A percentile compares a stretch with the other conserved stretches of the same genome.
Evolutionary conservation across 2,888 invertebrate species (phyloP).

Genomic region (Digitonthophagus gazella): DNA sequence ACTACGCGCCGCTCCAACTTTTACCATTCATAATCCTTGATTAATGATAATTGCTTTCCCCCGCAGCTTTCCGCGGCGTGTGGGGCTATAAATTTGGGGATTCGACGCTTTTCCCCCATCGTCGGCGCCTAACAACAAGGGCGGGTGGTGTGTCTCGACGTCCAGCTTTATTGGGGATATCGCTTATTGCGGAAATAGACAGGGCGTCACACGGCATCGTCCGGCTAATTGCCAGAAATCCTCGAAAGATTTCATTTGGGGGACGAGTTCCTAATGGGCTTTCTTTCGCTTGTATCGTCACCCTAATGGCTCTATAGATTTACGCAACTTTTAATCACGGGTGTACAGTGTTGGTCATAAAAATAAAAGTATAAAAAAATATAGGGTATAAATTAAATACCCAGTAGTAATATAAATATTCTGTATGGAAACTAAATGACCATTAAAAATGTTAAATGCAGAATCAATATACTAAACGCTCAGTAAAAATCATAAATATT

Average conservation of each 20-base stretch:
- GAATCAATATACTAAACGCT: too few relatives aligned
- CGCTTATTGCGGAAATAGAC: conserved; percentile 3
- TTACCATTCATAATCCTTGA: conserved; percentile 51
- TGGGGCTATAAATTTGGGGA: conserved; percentile 9
- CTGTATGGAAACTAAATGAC: too few relatives aligned
- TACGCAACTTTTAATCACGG: not conserved
- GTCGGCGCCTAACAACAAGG: not conserved
- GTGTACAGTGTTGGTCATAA: not conserved
- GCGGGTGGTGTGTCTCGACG: conserved; percentile 9
- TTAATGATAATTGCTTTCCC: conserved; percentile 48
- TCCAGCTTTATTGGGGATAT: not conserved
- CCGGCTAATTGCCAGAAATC: conserved; percentile 9
- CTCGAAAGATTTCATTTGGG: not conserved
- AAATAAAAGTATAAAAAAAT: not conserved
- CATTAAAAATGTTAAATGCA: too few relatives aligned
- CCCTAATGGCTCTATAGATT: not conserved
- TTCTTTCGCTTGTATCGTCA: not conserved
- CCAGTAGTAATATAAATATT: too few relatives aligned
- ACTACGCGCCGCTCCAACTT: conserved; percentile 44
- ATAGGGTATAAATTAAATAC: too few relatives aligned
- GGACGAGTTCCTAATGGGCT: not conserved
- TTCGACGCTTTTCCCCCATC: not conserved
- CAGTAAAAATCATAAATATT: too few relatives aligned
- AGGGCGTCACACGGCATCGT: conserved; percentile 6
- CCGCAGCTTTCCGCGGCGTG: conserved; percentile 16